phyloP scores from a whole-genome alignment of 2,113 vertebrate species.

The Epinephelus cyanopodus region DNA sequence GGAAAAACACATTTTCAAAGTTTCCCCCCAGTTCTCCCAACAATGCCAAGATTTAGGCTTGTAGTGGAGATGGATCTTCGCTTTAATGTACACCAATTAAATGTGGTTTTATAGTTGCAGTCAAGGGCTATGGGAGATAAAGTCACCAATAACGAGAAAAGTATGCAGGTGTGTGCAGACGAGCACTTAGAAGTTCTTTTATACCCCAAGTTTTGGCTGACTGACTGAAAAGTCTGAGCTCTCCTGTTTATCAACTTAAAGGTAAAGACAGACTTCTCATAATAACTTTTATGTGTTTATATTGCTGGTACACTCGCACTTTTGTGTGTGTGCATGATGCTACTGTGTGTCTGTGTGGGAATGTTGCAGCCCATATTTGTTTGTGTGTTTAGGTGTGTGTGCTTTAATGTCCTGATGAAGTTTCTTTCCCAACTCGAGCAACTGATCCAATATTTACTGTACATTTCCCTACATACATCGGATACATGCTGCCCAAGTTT shows the following conservation, averaged over 20 bases:
- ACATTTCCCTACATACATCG: not conserved
- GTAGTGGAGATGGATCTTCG: constrained; percentile 30
- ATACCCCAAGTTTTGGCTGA: constrained; percentile 47
- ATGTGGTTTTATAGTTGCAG: constrained; percentile 61
- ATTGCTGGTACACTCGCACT: not conserved
- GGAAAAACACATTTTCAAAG: constrained; percentile 79
- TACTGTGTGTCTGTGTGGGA: constrained; percentile 13
- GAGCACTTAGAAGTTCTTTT: constrained; percentile 33
- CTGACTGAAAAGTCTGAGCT: constrained; percentile 55
- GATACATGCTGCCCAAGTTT: not conserved
- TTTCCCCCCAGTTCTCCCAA: constrained; percentile 61
- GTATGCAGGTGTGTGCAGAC: constrained; percentile 25
- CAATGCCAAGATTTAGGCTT: constrained; percentile 42
- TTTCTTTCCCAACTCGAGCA: not conserved
- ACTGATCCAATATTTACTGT: not conserved
- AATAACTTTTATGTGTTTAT: constrained; percentile 42
- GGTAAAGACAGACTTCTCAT: not conserved
- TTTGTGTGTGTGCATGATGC: not conserved
- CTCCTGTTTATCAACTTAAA: constrained; percentile 51
- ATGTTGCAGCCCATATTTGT: not conserved
- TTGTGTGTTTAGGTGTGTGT: constrained; percentile 4
- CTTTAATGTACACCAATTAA: constrained; percentile 78
- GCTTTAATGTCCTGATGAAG: not conserved
- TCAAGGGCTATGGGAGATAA: constrained; percentile 39
- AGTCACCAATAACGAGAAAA: constrained; percentile 56